Evolutionary conservation across 2,797 vertebrate species (phyloP).

Genomic region (Pyrrhura leucotis): DNA sequence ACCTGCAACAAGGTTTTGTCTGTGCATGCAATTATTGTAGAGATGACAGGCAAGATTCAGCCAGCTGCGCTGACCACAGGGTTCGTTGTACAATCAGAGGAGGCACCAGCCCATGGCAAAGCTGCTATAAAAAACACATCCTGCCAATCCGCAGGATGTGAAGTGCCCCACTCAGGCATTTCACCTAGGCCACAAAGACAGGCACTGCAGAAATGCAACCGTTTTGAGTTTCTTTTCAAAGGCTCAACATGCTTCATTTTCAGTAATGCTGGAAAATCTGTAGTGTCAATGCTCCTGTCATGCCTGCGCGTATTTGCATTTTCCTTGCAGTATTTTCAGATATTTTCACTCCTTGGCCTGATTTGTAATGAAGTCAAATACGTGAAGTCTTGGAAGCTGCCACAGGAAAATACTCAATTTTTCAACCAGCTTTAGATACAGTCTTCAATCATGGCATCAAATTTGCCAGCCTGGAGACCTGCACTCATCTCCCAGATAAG

Average conservation of each 20-base stretch:
- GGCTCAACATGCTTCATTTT: background rate
- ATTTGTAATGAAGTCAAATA: constrained; percentile 57
- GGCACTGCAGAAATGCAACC: background rate
- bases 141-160: background rate
- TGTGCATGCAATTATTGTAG: background rate
- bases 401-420: constrained; percentile 49
- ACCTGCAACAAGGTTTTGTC: fast-evolving
- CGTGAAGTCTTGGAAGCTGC: constrained; percentile 36
- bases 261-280: constrained; percentile 4
- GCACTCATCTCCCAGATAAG: background rate
- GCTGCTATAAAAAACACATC: background rate
- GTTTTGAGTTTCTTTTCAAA: background rate
- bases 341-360: background rate
- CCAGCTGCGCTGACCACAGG: fast-evolving
- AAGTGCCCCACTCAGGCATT: fast-evolving
- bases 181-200: background rate
- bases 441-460: background rate
- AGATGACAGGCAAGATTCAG: background rate
- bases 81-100: background rate
- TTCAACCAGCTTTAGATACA: constrained; percentile 16
- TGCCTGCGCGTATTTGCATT: background rate
- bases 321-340: constrained; percentile 49
- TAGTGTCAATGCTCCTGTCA: background rate
- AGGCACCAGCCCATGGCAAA: background rate
- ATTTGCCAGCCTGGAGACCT: constrained; percentile 8